Percentiles rank a stretch among this genome's conserved stretches.
Conservation (phyloP, 2,888 invertebrate species). For the Yponomeuta plumbellus region DNA sequence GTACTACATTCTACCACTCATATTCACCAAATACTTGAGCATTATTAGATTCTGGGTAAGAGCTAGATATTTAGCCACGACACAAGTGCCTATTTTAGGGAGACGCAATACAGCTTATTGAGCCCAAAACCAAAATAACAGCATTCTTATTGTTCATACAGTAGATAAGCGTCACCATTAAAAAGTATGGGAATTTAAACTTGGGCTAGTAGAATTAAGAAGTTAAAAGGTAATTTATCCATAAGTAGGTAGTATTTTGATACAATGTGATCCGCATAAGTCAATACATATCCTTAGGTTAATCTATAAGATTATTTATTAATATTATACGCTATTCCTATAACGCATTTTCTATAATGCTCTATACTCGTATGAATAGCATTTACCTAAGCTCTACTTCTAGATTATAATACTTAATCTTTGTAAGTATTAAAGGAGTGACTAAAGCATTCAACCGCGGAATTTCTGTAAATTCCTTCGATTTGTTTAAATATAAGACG, state of each 20-base stretch:
- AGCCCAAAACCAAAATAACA: neutral
- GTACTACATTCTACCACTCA: neutral
- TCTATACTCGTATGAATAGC: neutral
- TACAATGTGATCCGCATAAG: conserved; percentile 20
- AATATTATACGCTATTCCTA: conserved; percentile 26
- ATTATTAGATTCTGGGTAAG: neutral
- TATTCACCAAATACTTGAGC: neutral
- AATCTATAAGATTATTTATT: conserved; percentile 21
- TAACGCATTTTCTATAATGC: conserved; percentile 27
- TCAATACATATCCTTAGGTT: conserved; percentile 19
- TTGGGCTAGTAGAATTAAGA: no score
- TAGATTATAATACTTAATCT: no score
- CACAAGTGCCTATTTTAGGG: neutral
- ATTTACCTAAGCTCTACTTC: neutral
- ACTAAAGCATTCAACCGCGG: no score
- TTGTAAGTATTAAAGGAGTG: no score
- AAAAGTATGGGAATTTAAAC: no score
- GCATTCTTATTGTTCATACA: no score
- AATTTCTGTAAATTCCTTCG: no score
- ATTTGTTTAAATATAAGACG: no score
- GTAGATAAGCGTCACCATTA: no score
- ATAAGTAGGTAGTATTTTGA: neutral
- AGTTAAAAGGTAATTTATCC: no score
- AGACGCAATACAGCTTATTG: neutral
- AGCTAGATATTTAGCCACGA: neutral